A percentile compares a stretch with the other conserved stretches of the same genome.
Conservation (phyloP, 1,140 invertebrate genomes). For the Branchinecta lynchi region DNA sequence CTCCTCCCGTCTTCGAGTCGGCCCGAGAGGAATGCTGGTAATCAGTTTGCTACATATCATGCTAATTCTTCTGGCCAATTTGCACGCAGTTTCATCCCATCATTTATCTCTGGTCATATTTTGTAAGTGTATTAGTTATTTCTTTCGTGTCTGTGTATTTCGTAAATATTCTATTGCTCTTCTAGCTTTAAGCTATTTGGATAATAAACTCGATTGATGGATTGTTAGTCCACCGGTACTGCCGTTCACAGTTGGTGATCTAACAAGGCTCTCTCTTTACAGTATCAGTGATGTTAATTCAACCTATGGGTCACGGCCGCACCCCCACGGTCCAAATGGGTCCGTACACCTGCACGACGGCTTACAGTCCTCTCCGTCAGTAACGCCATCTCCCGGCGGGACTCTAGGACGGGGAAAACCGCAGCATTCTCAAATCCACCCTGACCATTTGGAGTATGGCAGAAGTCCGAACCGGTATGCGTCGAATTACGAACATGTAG, state of each 20-base stretch:
- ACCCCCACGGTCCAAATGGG: not conserved
- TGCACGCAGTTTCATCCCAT: too few species aligned
- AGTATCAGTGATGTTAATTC: conserved; percentile 3
- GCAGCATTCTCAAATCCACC: not conserved
- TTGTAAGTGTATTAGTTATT: too few species aligned
- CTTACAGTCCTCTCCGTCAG: not conserved
- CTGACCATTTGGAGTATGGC: not conserved
- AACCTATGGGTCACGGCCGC: not conserved
- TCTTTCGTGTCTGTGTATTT: too few species aligned
- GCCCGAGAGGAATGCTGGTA: too few species aligned
- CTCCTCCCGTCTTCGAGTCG: too few species aligned
- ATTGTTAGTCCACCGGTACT: too few species aligned
- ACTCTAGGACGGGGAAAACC: not conserved
- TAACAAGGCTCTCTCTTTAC: not conserved
- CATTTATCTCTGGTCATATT: too few species aligned
- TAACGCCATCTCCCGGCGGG: not conserved
- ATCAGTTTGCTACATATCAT: too few species aligned
- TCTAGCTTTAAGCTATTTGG: too few species aligned
- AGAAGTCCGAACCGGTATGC: not conserved
- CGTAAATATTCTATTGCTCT: too few species aligned
- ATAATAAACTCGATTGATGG: too few species aligned
- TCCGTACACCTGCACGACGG: not conserved
- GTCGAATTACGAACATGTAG: not conserved
- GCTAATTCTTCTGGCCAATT: too few species aligned
- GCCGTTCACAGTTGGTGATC: not conserved